Percentiles rank a stretch among this genome's conserved stretches.
Evolutionary conservation across 2,888 invertebrate species (phyloP).

Genomic region (Noctua janthina): DNA sequence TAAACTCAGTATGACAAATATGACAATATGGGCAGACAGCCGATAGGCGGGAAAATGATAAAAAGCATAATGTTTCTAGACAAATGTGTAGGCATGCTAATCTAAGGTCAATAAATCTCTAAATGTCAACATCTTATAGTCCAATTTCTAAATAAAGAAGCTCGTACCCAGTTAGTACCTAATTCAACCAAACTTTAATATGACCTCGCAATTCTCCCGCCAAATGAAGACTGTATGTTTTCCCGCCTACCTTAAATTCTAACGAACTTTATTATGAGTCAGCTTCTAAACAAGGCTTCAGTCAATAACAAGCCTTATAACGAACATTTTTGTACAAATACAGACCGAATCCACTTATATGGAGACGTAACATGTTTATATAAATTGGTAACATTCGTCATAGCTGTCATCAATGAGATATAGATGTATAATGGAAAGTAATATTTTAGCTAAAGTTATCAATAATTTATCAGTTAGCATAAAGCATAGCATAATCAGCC

Average conservation of each 20-base stretch:
- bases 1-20: too few relatives aligned
- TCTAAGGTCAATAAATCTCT: background rate
- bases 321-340: conserved; percentile 50
- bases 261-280: conserved; percentile 58
- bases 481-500: too few relatives aligned
- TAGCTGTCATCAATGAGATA: background rate
- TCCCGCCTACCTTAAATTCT: conserved; percentile 39
- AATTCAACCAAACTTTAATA: background rate
- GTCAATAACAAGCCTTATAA: conserved; percentile 46
- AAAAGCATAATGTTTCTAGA: background rate
- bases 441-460: conserved; percentile 8
- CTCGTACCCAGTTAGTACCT: background rate
- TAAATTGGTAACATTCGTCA: conserved; percentile 23
- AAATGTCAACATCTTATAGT: background rate
- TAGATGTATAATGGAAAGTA: background rate
- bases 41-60: background rate
- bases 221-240: conserved; percentile 32
- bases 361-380: background rate
- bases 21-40: background rate
- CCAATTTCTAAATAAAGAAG: background rate
- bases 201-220: conserved; percentile 40
- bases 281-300: conserved; percentile 37
- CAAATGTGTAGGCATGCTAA: background rate
- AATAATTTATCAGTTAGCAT: too few relatives aligned
- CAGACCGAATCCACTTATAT: background rate